Base-by-base conservation (phyloP, 2,113 vertebrate genomes). In the Herpailurus yagouaroundi region DNA sequence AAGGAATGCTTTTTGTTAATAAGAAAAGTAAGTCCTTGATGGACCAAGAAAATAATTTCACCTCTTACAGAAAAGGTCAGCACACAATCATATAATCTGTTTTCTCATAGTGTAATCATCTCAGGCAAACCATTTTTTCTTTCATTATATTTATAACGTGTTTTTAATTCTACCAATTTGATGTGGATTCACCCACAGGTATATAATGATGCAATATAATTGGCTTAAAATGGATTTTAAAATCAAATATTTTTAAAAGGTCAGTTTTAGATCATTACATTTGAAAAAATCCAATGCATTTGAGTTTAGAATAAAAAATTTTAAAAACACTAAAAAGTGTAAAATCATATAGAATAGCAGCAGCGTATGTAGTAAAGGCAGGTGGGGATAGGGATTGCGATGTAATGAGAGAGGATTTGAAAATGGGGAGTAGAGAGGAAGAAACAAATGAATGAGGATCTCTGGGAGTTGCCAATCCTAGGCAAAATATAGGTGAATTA, bases 171-270 rank as follows among this genome's bases (percentile, higher is more conserved):
- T 33, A 91, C 21, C 12, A 31, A 5, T 93, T 71, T 87, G 64
- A 29, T 87, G 19, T 93, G 18, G 10, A 60, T 81, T 82, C 41
- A 48, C 25, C 18, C 31, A 77, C 23, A 76, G 29, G 69, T 69
- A 55, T 73, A 2, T n/a, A 95, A 68, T 80, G n/a, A 94, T 33
- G 7, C 73, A 68, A 80, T 74, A 82, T n/a, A 89, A 74, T 91
- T 74, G 64, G 31, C 52, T 96, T 90, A 36, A 89, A 96, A 90
- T n/a, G 5, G 73, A 48, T 77, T 71, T 95, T 52, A 33, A 64
- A 80, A 63, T 84, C 2, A 14, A 50, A 13, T 50, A 50, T 76
- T 86, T 94, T 89, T 15, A 85, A 91, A 83, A 96, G 27, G 63
- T 38, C 31, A 36, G 10, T 64, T 97, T 94, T 69, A 73, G 23